Percentiles rank a stretch among this genome's conserved stretches.
These are phyloP conservation scores for Laothoe populi DNA, from an alignment of 2,888 invertebrate genomes.

Conservation along the genomic window DNA sequence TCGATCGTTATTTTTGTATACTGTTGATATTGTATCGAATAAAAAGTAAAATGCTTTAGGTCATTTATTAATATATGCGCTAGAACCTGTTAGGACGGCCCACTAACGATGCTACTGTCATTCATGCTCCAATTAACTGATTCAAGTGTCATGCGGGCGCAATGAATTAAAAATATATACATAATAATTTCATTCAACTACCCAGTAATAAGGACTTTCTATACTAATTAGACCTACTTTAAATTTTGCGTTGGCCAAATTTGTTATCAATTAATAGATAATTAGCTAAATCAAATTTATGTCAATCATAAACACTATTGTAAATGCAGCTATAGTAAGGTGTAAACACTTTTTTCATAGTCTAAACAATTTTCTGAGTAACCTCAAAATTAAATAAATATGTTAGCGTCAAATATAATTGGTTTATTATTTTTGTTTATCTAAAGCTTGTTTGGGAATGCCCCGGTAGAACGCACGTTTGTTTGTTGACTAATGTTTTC, in stretches of 20 bases:
- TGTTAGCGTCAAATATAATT: no score
- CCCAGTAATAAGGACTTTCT: slow-evolving; percentile 23
- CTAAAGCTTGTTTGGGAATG: not conserved
- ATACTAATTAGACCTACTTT: slow-evolving; percentile 14
- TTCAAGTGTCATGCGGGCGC: slow-evolving; percentile 15
- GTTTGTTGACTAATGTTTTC: not conserved
- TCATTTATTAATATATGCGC: not conserved
- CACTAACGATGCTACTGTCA: slow-evolving; percentile 36
- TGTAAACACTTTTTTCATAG: no score
- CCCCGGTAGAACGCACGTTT: not conserved
- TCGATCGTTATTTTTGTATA: no score
- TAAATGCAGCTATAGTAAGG: no score
- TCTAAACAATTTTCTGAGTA: no score
- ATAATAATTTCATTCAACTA: slow-evolving; percentile 26
- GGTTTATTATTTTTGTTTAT: not conserved
- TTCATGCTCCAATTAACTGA: slow-evolving; percentile 38
- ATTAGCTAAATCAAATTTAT: no score
- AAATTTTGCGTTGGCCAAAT: not conserved
- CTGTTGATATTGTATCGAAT: no score
- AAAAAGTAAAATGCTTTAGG: not conserved
- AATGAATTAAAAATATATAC: slow-evolving; percentile 27
- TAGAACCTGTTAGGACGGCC: slow-evolving; percentile 19
- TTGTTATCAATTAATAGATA: not conserved
- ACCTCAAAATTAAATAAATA: no score
- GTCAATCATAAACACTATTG: no score